Base-by-base conservation (phyloP, 2,797 vertebrate species). In the Fistularia tabacaria region DNA sequence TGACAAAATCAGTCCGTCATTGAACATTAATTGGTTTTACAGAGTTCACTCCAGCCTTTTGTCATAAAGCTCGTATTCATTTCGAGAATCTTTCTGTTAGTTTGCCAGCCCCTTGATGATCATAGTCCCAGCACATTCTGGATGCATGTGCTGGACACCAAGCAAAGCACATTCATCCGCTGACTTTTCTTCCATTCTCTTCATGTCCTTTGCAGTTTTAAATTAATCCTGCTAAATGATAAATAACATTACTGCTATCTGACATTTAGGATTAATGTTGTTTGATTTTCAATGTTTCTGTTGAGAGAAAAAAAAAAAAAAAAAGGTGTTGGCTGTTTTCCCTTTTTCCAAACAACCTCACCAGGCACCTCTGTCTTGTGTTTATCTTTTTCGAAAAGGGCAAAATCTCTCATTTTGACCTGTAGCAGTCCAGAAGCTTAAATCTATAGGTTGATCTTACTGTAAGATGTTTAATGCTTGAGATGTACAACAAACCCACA, bases 191-290 rank as follows among this genome's bases (percentile, higher is more conserved):
- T 51, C 49, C 8, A 41, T 57, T 74, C 66, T 38, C 58, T 52
- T 25, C 25, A 25, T 56, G 13, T 49, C 56, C 57, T 73, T 74
- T 84, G 63, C 63, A 59, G 69, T 59, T 76, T 76, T 77, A 74
- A 80, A 80, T 69, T 38, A 82, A 81, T 77, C 70, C 66, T 45
- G 64, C 73, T 45, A 65, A 73, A 69, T 83, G 86, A 87, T 85
- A 81, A 86, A 84, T 79, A 86, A 75, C 74, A 67, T 80, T 76
- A 69, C 74, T 51, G 73, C 73, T 82, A 72, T 84, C 77, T 88
- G 86, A 88, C 88, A 86, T 88, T 85, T 80, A 78, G 76, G 79
- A 82, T 86, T 74, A 82, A 84, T 84, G 72, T 71, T 85, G 79
- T 66, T 83, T 73, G 82, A 83, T 80, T 83, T 81, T 73, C 80